Conservation (phyloP, 2,797 vertebrate genomes). For the Oreochromis mossambicus region DNA sequence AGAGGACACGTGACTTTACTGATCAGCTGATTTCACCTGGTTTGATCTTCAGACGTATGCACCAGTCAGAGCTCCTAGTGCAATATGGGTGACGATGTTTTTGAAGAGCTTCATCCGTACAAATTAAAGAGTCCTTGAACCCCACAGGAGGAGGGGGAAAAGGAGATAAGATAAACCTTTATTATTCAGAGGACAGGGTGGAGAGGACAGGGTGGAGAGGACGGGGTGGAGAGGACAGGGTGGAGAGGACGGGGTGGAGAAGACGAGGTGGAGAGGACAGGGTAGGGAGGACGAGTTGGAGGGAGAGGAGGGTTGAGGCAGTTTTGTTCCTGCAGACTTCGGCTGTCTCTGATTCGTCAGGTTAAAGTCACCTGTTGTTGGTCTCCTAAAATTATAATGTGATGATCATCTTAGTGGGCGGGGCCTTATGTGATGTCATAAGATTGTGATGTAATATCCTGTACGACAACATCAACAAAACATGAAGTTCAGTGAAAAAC, state of each 20-base stretch:
- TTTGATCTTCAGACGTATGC: neutral
- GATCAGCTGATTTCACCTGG: neutral
- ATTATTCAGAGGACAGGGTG: neutral
- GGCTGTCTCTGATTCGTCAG: neutral
- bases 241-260: rapidly evolving
- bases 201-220: rapidly evolving
- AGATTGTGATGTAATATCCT: neutral
- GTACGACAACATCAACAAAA: neutral
- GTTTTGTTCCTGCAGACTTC: neutral
- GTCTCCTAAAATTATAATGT: neutral
- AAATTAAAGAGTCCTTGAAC: neutral
- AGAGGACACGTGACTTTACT: neutral
- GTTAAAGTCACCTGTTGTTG: neutral
- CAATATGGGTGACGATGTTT: neutral
- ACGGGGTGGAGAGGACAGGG: no score
- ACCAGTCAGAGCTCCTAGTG: neutral
- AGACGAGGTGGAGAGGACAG: rapidly evolving
- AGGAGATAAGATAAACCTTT: neutral
- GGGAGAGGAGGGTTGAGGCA: neutral
- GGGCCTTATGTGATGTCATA: neutral
- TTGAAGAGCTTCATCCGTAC: neutral
- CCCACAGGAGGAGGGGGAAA: neutral
- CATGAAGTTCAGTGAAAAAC: neutral
- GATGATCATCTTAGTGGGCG: neutral
- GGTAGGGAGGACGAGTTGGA: rapidly evolving